Evolutionary conservation across 1,140 invertebrate species (phyloP).

Genomic region (Tribolium castaneum): DNA sequence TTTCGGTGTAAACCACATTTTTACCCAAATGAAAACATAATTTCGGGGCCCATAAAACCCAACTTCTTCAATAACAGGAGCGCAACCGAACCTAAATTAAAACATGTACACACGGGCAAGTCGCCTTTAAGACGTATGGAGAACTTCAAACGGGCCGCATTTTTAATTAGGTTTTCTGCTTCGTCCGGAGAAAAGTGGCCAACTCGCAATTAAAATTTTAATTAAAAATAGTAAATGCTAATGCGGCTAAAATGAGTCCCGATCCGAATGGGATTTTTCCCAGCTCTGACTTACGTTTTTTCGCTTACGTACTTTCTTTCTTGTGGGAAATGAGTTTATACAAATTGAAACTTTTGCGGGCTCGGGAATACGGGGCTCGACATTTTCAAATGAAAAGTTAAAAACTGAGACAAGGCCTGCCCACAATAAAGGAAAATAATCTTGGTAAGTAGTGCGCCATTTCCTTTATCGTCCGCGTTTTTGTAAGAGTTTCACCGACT

Average conservation of each 20-base stretch:
- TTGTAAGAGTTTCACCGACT: conserved; percentile 9
- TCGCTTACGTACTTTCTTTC: neutral
- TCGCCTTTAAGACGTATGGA: neutral
- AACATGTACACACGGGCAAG: neutral
- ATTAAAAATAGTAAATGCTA: conserved; percentile 24
- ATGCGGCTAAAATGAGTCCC: neutral
- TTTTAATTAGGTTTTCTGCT: conserved; percentile 20
- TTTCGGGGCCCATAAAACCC: neutral
- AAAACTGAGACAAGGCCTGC: conserved; percentile 22
- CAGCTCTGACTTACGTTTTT: neutral
- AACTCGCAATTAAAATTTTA: conserved; percentile 22
- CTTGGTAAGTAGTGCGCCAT: conserved; percentile 24
- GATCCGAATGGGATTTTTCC: neutral
- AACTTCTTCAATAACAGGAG: neutral
- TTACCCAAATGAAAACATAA: conserved; percentile 12
- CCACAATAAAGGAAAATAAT: conserved; percentile 30
- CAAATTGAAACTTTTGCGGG: neutral
- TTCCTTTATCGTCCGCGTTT: conserved; percentile 26
- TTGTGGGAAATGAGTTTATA: neutral
- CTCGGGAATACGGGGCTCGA: neutral
- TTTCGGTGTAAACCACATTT: conserved; percentile 13
- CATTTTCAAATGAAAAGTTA: conserved; percentile 29
- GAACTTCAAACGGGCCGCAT: neutral
- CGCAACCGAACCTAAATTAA: neutral
- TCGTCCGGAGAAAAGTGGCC: neutral